phyloP scores from a whole-genome alignment of 2,888 invertebrate species.

The Tuta absoluta region DNA sequence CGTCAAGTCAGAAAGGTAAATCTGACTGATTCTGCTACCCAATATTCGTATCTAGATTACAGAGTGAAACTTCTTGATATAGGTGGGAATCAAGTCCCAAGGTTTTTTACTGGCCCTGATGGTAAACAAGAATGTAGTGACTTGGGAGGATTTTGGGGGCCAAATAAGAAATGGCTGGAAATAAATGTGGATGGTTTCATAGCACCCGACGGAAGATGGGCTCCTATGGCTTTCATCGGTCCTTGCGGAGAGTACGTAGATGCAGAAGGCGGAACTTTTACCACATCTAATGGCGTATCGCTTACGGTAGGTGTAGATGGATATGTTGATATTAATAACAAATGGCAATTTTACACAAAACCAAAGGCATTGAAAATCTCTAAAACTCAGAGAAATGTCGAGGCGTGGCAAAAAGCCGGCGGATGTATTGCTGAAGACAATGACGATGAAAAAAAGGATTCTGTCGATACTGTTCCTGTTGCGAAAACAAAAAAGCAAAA shows the following conservation, averaged over 20 bases:
- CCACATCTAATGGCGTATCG: conserved; percentile 57
- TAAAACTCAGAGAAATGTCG: conserved; percentile 14
- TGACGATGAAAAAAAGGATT: background rate
- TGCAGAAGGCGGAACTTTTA: conserved; percentile 63
- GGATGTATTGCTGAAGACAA: conserved; percentile 26
- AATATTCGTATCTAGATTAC: conserved; percentile 69
- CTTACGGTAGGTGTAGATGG: conserved; percentile 68
- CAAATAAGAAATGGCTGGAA: conserved; percentile 65
- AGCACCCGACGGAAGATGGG: conserved; percentile 68
- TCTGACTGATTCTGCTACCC: conserved; percentile 52
- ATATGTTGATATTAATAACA: conserved; percentile 58
- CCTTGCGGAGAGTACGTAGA: conserved; percentile 66
- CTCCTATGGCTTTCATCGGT: conserved; percentile 61
- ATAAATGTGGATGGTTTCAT: conserved; percentile 70
- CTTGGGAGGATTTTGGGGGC: conserved; percentile 72
- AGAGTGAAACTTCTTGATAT: conserved; percentile 65
- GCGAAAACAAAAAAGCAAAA: background rate
- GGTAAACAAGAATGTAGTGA: conserved; percentile 73
- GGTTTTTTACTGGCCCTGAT: conserved; percentile 70
- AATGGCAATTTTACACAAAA: conserved; percentile 61
- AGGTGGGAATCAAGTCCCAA: conserved; percentile 65
- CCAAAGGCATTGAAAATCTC: conserved; percentile 32
- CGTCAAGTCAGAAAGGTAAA: conserved; percentile 56
- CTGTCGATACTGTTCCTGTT: background rate
- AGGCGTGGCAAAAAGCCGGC: conserved; percentile 37